Conservation (phyloP, 2,797 vertebrate genomes). For the Petrocephalus sullivani region DNA sequence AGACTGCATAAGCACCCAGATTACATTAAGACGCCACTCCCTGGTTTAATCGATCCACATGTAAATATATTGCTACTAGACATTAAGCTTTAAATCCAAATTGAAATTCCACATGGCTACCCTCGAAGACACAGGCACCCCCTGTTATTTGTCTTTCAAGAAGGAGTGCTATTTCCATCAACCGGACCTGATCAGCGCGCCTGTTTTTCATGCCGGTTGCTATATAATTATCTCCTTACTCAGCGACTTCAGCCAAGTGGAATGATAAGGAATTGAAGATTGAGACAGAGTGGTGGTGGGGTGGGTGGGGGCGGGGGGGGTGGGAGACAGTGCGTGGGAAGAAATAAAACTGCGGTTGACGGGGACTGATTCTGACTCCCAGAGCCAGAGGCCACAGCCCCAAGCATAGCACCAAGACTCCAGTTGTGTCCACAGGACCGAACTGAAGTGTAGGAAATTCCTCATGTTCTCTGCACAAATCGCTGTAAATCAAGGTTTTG, state of each 20-base stretch:
- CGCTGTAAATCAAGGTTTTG: background rate
- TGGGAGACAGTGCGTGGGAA: background rate
- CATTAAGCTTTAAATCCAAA: background rate
- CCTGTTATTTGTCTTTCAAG: background rate
- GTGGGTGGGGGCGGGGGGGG: background rate
- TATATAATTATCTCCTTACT: slow-evolving; percentile 7
- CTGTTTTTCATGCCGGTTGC: background rate
- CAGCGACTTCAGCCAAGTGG: background rate
- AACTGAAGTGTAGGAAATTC: too few relatives aligned
- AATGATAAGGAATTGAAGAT: slow-evolving; percentile 6
- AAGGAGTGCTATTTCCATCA: slow-evolving; percentile 7
- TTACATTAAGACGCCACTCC: background rate
- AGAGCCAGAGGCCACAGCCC: background rate
- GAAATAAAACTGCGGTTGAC: background rate
- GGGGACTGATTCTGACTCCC: background rate
- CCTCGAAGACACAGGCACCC: background rate
- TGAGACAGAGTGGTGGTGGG: background rate
- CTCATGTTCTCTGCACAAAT: background rate
- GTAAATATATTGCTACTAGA: background rate
- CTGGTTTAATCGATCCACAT: background rate
- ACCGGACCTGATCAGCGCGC: background rate
- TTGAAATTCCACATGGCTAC: background rate
- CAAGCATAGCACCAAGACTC: background rate
- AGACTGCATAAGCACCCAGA: background rate
- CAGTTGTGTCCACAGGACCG: background rate